Evolutionary conservation across 2,797 vertebrate genomes (phyloP).

Genomic region (Falco peregrinus): DNA sequence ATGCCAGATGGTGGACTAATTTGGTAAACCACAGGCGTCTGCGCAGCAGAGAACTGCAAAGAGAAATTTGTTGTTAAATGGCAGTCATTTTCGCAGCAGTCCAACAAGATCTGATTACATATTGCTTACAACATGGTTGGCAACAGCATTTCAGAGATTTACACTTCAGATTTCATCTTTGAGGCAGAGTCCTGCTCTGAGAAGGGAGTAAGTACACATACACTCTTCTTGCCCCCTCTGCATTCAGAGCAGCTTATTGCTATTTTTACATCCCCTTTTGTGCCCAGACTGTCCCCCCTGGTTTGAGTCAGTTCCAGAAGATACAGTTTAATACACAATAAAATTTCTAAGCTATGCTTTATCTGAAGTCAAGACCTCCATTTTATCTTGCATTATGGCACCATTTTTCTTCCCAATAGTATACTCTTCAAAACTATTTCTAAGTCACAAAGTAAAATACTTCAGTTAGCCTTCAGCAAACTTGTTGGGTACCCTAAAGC

Average conservation of each 20-base stretch:
- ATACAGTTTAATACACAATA: neutral
- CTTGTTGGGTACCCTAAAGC: neutral
- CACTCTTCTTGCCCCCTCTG: neutral
- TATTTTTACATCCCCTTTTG: neutral
- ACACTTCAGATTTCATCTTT: neutral
- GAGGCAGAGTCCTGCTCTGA: neutral
- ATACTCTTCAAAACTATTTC: neutral
- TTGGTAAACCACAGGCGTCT: constrained; percentile 75
- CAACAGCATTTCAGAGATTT: neutral
- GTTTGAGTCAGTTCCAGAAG: neutral
- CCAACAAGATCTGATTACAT: neutral
- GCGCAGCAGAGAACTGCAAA: constrained; percentile 72
- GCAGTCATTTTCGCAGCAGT: neutral
- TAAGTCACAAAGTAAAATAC: neutral
- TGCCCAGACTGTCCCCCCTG: neutral
- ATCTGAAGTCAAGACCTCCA: neutral
- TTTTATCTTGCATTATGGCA: neutral
- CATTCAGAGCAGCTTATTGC: neutral
- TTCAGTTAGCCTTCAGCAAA: neutral
- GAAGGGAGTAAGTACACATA: neutral
- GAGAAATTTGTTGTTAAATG: constrained; percentile 30
- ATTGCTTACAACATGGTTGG: neutral
- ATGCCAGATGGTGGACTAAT: constrained; percentile 71
- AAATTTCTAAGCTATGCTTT: neutral
- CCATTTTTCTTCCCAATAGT: neutral